Evolutionary conservation across 2,797 vertebrate genomes (phyloP).

Genomic region (Scyliorhinus canicula): DNA sequence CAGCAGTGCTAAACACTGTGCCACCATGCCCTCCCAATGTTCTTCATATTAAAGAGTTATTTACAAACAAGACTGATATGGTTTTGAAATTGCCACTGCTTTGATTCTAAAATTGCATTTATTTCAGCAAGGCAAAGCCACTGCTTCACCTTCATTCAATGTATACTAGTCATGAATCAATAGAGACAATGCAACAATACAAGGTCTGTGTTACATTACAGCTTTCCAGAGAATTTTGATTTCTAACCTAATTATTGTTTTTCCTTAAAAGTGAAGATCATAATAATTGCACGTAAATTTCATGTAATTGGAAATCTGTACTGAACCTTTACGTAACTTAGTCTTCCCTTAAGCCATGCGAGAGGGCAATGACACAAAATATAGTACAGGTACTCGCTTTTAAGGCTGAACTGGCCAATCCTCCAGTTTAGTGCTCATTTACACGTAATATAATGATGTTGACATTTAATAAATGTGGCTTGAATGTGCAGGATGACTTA

Average conservation of each 20-base stretch:
- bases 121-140: not conserved
- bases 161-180: not conserved
- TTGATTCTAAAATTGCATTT: not conserved
- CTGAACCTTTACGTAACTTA: not conserved
- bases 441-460: not conserved
- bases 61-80: not conserved
- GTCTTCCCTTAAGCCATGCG: not conserved
- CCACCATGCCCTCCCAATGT: too few relatives aligned
- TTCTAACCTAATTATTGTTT: not conserved
- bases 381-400: not conserved
- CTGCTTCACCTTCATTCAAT: not conserved
- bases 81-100: too few relatives aligned
- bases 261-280: not conserved
- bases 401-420: not conserved
- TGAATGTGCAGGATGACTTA: not conserved
- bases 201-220: not conserved
- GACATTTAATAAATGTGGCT: not conserved
- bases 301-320: not conserved
- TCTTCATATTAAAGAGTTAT: not conserved
- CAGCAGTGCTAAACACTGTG: too few relatives aligned
- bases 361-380: not conserved
- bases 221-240: not conserved
- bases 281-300: slow-evolving; percentile 13
- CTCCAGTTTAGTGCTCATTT: not conserved
- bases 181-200: too few relatives aligned